A percentile compares a stretch with the other conserved stretches of the same genome.
Evolutionary conservation across 53 echinoderm and acorn worm species (phyloP).

Genomic region (Antedon mediterranea): DNA sequence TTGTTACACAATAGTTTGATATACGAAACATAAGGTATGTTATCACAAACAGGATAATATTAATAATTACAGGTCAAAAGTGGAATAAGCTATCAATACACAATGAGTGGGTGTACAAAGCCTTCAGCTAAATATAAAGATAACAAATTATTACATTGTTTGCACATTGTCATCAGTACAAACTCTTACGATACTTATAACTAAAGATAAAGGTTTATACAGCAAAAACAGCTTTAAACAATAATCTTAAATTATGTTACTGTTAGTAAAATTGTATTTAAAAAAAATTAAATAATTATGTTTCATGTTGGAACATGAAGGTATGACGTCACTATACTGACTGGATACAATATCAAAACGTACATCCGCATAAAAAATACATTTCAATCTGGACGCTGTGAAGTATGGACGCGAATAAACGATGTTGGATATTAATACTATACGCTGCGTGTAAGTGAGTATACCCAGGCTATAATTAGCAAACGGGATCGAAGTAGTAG

Average conservation of each 20-base stretch:
- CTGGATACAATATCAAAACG: neutral
- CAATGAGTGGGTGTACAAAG: neutral
- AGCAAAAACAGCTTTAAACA: neutral
- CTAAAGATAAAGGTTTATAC: neutral
- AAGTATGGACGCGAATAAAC: neutral
- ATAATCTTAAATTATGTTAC: neutral
- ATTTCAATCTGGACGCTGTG: neutral
- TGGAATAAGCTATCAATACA: neutral
- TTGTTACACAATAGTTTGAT: neutral
- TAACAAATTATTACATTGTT: neutral
- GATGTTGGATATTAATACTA: neutral
- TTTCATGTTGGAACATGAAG: neutral
- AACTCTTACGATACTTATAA: neutral
- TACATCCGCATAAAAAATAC: neutral
- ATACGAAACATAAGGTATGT: neutral
- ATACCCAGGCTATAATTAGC: neutral
- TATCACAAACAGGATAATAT: neutral
- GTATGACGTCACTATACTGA: neutral
- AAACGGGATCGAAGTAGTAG: neutral
- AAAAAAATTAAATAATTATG: neutral
- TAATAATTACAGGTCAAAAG: neutral
- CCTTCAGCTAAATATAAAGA: neutral
- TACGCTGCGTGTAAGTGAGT: neutral
- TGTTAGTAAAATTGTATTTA: too few species aligned
- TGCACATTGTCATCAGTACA: neutral